These are phyloP conservation scores for Enteromius fasciolatus DNA, from an alignment of 2,797 vertebrate genomes.

Conservation along the genomic window DNA sequence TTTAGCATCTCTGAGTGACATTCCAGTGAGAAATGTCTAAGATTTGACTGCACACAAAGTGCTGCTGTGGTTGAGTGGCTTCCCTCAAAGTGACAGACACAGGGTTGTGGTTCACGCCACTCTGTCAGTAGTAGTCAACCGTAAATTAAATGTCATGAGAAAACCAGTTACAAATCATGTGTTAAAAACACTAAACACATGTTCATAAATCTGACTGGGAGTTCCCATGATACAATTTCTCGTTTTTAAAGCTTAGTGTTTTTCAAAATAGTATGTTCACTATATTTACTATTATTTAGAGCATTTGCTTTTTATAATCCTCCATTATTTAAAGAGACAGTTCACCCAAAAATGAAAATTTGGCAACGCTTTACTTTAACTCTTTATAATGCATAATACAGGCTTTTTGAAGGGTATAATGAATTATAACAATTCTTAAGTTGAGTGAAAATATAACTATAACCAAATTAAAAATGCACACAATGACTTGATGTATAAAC, in stretches of 20 bases:
- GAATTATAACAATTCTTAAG: background rate
- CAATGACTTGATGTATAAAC: background rate
- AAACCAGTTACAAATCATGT: background rate
- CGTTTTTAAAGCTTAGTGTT: background rate
- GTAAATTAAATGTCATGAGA: constrained; percentile 8
- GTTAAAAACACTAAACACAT: background rate
- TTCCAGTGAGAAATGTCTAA: constrained; percentile 10
- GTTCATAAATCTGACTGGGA: background rate
- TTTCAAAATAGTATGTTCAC: background rate
- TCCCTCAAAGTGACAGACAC: constrained; percentile 8
- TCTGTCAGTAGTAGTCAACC: background rate
- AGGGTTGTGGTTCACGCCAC: constrained; percentile 22
- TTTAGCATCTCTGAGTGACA: constrained; percentile 23
- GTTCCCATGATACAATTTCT: background rate
- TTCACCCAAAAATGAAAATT: background rate
- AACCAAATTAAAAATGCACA: background rate
- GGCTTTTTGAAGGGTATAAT: background rate
- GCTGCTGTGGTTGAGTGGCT: constrained; percentile 12
- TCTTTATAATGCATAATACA: background rate
- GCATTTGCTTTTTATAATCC: background rate
- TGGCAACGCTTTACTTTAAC: background rate
- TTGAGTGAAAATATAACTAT: background rate
- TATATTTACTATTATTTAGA: background rate
- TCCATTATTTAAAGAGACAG: background rate
- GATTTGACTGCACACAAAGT: constrained; percentile 13